phyloP scores from a whole-genome alignment of 2,113 vertebrate genomes.

The Oceanites oceanicus region DNA sequence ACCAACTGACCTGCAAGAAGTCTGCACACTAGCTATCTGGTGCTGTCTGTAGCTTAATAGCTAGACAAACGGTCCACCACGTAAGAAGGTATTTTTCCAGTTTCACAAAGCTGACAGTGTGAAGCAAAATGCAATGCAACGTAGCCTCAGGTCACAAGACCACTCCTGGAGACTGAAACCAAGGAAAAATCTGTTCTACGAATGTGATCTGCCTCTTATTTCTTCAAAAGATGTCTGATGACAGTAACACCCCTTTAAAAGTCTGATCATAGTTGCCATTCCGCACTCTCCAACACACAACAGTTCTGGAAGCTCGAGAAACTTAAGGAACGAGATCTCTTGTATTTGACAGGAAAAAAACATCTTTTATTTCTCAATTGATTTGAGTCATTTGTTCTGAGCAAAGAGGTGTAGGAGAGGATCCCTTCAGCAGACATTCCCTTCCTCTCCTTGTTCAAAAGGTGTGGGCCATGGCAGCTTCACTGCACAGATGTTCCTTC shows the following conservation, averaged over 20 bases:
- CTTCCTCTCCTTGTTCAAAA: neutral
- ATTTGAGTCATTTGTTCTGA: neutral
- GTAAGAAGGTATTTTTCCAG: neutral
- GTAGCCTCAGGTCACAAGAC: neutral
- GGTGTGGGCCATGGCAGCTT: neutral
- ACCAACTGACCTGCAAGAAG: neutral
- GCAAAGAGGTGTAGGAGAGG: neutral
- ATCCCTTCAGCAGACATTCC: neutral
- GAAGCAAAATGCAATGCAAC: neutral
- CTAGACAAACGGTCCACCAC: neutral
- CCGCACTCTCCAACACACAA: neutral
- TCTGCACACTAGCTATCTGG: neutral
- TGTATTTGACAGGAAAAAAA: neutral
- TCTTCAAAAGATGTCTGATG: neutral
- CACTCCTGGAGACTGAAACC: neutral
- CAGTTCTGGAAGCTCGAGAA: neutral
- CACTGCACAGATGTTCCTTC: neutral
- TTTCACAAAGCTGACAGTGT: neutral
- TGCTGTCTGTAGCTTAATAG: neutral
- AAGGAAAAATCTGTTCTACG: neutral
- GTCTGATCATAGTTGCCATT: neutral
- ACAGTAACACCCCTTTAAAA: neutral
- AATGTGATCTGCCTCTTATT: neutral
- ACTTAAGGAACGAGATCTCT: neutral
- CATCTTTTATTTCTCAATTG: neutral